A percentile compares a stretch with the other conserved stretches of the same genome.
These are phyloP conservation scores for Megaceryle maxima DNA, from an alignment of 2,113 vertebrate species.

Conservation along the genomic window DNA sequence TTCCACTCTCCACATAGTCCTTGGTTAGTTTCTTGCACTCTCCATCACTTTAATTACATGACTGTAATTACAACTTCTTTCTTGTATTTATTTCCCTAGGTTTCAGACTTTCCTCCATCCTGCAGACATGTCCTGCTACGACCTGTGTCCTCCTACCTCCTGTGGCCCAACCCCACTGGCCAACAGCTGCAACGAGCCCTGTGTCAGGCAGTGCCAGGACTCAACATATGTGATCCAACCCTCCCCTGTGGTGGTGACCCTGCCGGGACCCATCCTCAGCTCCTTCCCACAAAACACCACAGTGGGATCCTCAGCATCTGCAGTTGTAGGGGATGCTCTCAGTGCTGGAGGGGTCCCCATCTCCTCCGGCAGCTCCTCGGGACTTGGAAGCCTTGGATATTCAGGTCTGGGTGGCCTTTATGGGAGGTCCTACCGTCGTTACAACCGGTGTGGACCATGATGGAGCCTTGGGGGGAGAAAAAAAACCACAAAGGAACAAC, in stretches of 20 bases:
- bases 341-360: not conserved
- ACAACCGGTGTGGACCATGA: conserved; percentile 29
- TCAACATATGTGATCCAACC: not conserved
- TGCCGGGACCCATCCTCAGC: conserved; percentile 40
- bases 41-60: not conserved
- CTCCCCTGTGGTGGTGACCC: conserved; percentile 1
- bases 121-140: not conserved
- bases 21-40: not conserved
- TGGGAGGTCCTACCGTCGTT: conserved; percentile 2
- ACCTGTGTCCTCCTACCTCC: not conserved
- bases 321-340: conserved; percentile 10
- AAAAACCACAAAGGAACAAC: not conserved
- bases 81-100: not conserved
- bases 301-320: conserved; percentile 22
- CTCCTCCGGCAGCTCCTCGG: not conserved
- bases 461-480: not conserved
- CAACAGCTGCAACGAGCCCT: conserved; percentile 35
- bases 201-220: conserved; percentile 26
- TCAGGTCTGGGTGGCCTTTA: not conserved
- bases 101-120: not conserved
- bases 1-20: fast-evolving
- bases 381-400: not conserved
- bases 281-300: conserved; percentile 37
- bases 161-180: conserved; percentile 24
- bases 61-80: not conserved